A percentile compares a stretch with the other conserved stretches of the same genome.
Conservation (phyloP, 2,113 vertebrate genomes). For the Tragelaphus scriptus region DNA sequence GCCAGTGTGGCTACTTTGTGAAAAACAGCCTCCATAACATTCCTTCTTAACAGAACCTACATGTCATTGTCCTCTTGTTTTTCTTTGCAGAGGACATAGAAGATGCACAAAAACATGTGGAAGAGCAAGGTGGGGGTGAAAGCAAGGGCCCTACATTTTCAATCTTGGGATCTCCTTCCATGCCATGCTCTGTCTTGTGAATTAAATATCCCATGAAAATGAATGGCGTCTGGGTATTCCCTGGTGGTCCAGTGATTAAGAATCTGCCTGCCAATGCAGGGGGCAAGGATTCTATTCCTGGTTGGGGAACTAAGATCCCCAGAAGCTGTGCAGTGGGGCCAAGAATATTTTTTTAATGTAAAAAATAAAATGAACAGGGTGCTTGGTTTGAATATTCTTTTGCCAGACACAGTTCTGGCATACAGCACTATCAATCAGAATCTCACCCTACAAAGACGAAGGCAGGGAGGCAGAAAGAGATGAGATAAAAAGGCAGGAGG, state of each 20-base stretch:
- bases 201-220: neutral
- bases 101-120: neutral
- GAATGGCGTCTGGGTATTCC: neutral
- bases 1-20: neutral
- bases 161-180: neutral
- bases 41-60: neutral
- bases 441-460: neutral
- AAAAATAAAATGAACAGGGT: neutral
- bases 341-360: neutral
- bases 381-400: neutral
- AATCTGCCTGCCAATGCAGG: neutral
- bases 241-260: neutral
- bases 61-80: neutral
- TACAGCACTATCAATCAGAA: neutral
- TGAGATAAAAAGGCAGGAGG: neutral
- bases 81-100: neutral
- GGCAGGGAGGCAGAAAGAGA: neutral
- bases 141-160: neutral
- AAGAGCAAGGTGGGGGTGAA: neutral
- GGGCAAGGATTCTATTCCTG: neutral
- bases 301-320: neutral
- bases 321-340: neutral
- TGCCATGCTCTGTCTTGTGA: rapidly evolving
- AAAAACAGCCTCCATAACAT: neutral
- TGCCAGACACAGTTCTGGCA: neutral